phyloP scores from a whole-genome alignment of 2,113 vertebrate genomes.

The Chitala chitala region DNA sequence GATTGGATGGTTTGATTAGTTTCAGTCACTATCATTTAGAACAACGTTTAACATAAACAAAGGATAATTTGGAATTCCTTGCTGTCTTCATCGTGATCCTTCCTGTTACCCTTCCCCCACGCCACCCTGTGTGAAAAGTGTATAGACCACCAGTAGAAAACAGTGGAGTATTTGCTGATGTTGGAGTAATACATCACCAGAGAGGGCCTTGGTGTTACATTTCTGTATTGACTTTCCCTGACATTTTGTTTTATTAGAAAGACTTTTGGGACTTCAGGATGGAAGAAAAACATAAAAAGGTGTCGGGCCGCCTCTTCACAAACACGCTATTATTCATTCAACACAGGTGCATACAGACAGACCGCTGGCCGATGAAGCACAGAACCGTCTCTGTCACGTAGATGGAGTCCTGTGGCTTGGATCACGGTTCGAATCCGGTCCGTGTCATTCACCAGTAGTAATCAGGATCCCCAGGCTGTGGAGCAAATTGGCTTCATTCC shows the following conservation, averaged over 20 bases:
- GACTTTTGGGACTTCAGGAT: slow-evolving; percentile 1
- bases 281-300: not conserved
- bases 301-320: not conserved
- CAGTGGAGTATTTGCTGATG: not conserved
- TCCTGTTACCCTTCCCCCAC: too few relatives aligned
- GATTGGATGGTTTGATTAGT: not conserved
- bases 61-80: not conserved
- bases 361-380: not conserved
- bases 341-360: not conserved
- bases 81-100: not conserved
- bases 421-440: too few relatives aligned
- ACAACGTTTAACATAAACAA: not conserved
- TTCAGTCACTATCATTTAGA: not conserved
- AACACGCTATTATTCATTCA: not conserved
- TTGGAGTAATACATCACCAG: not conserved
- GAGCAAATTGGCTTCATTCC: slow-evolving; percentile 10
- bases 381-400: not conserved
- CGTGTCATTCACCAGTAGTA: too few relatives aligned
- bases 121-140: not conserved
- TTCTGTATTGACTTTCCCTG: not conserved
- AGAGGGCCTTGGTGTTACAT: not conserved
- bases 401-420: not conserved
- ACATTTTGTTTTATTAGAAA: not conserved
- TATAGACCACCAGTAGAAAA: not conserved
- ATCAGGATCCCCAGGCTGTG: slow-evolving; percentile 6